Conservation (phyloP, 2,888 invertebrate species). For the Itoplectis maculator region DNA sequence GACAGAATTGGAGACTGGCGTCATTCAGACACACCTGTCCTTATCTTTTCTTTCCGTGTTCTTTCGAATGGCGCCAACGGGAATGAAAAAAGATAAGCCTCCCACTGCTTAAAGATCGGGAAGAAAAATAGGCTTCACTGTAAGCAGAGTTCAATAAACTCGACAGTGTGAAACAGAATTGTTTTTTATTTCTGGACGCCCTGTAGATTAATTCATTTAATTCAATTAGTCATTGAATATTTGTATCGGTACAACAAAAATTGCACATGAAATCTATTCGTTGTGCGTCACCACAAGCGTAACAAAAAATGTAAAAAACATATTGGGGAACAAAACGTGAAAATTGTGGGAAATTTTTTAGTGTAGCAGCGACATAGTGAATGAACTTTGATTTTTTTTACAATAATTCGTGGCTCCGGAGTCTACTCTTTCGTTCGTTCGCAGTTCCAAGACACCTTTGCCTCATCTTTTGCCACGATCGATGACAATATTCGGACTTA, state of each 20-base stretch:
- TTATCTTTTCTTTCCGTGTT: no score
- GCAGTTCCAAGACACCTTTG: constrained; percentile 26
- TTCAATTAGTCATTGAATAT: background rate
- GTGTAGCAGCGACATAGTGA: constrained; percentile 30
- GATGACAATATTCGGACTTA: constrained; percentile 8
- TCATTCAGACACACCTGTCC: no score
- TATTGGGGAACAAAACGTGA: constrained; percentile 6
- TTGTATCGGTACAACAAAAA: constrained; percentile 35
- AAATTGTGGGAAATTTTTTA: constrained; percentile 5
- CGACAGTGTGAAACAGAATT: no score
- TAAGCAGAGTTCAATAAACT: no score
- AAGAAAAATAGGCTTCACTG: no score
- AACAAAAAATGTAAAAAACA: background rate
- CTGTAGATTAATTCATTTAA: no score
- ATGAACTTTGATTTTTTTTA: constrained; percentile 7
- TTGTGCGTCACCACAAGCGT: constrained; percentile 20
- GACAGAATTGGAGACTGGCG: no score
- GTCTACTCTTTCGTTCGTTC: constrained; percentile 18
- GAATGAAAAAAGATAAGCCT: no score
- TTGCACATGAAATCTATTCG: background rate
- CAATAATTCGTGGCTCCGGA: background rate
- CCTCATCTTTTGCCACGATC: constrained; percentile 17
- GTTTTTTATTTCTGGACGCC: no score
- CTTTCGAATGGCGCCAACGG: no score
- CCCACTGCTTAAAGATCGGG: no score